Evolutionary conservation across 2,113 vertebrate species (phyloP), one percentile per base, ranked within the genome.

Genomic region (Thymallus thymallus): DNA sequence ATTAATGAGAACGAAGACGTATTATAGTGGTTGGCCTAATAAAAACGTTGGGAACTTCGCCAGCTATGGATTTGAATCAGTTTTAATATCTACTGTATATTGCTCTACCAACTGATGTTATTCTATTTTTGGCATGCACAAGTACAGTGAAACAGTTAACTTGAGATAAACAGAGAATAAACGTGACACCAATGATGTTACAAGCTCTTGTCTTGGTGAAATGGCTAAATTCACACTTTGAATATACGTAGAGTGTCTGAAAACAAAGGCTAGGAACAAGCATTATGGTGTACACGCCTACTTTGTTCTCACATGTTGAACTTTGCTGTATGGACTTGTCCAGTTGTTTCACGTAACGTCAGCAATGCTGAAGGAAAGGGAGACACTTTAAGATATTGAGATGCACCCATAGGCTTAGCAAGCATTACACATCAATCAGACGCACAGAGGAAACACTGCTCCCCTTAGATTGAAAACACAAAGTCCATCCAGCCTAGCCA

Each of bases 251-350:
- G 9, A 61, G 60, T 10, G 60, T 41, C 35, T 41, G 35, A 41
- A 41, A 41, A 41, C 35, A 10, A 41, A 41, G 35, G 35, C 7
- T 24, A 61, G 22, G 58, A 23, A 4, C 20, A 61, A 18, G 10
- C 22, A n/a, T n/a, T 61, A n/a, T 61, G 20, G 22, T 69, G 77
- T 58, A 76, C 55, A 75, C 9, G 9, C 35, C 10, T 41, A 12
- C 9, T 41, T 41, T 51, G 48, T 5, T 60, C 3, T 60, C n/a
- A 60, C 35, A 12, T 41, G 35, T 41, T 41, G 35, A 41, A 41
- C 9, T 41, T 41, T 41, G 35, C 35, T 41, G 35, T 41, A 41
- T 41, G 35, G 35, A 41, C 35, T 41, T 10, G 35, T 60, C 6
- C n/a, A 41, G 35, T 41, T 41, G 35, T 41, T 41, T 41, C 35